These are phyloP conservation scores for Zaprionus gabonicus DNA, from an alignment of 1,140 invertebrate genomes.

Conservation along the genomic window DNA sequence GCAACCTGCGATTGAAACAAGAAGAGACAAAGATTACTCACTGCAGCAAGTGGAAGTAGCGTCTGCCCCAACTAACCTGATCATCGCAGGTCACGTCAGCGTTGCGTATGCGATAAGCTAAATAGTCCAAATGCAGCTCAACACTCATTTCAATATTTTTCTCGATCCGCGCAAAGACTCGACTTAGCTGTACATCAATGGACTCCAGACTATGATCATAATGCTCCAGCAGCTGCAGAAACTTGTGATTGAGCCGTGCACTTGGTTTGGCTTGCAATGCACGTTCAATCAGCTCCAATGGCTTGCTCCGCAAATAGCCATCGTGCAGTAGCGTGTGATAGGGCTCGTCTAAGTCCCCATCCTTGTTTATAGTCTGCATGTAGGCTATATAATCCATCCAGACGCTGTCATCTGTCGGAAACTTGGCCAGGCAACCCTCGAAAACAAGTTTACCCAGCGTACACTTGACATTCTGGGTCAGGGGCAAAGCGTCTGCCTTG, in stretches of 20 bases:
- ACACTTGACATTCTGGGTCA: constrained; percentile 12
- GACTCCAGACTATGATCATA: neutral
- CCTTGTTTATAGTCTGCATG: constrained; percentile 13
- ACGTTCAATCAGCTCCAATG: constrained; percentile 42
- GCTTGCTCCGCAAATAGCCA: constrained; percentile 32
- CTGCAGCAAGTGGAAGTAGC: neutral
- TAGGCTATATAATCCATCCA: constrained; percentile 58
- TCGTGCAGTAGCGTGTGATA: constrained; percentile 10
- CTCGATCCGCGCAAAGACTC: constrained; percentile 19
- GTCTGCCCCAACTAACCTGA: constrained; percentile 9
- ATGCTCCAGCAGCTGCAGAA: constrained; percentile 49
- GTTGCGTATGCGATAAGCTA: constrained; percentile 58
- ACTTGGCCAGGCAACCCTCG: constrained; percentile 47
- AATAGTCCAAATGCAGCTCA: constrained; percentile 60
- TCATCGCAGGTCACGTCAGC: constrained; percentile 3
- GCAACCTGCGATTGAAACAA: constrained; percentile 18
- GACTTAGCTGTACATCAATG: constrained; percentile 29
- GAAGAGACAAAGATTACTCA: neutral
- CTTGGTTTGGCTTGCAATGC: constrained; percentile 26
- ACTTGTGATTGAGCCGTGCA: constrained; percentile 44
- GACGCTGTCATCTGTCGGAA: constrained; percentile 31
- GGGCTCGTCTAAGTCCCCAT: neutral
- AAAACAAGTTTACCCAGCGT: constrained; percentile 43
- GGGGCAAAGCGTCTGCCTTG: neutral
- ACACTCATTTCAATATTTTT: constrained; percentile 34